Conservation (phyloP, 2,797 vertebrate genomes). For the Emys orbicularis region DNA sequence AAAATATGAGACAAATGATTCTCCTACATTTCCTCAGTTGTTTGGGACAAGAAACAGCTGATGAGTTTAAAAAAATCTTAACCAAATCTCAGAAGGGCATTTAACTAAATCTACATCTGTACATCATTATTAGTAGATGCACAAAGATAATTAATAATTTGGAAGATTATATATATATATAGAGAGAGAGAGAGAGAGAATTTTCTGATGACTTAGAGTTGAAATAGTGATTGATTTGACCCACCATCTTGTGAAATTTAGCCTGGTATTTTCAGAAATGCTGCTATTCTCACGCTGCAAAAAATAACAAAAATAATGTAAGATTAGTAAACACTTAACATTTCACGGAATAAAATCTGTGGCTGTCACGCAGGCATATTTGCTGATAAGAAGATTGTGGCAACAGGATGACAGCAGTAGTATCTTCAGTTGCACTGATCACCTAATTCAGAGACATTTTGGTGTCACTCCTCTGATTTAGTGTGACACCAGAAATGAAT, state of each 20-base stretch:
- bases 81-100: neutral
- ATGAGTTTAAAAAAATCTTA: neutral
- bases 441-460: neutral
- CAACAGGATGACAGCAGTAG: neutral
- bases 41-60: neutral
- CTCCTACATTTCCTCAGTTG: neutral
- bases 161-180: neutral
- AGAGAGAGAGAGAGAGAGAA: neutral
- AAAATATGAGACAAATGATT: neutral
- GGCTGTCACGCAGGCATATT: neutral
- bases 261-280: constrained; percentile 22
- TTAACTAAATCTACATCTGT: neutral
- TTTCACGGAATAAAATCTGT: neutral
- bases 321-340: neutral
- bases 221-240: constrained; percentile 26
- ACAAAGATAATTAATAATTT: neutral
- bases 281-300: neutral
- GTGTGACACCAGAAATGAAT: neutral
- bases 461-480: constrained; percentile 14
- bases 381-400: neutral
- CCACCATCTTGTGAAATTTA: constrained; percentile 35
- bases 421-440: neutral
- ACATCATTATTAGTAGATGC: neutral
- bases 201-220: constrained; percentile 32
- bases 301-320: neutral